Base-by-base conservation (phyloP, 2,113 vertebrate genomes). In the Amphilophus citrinellus region DNA sequence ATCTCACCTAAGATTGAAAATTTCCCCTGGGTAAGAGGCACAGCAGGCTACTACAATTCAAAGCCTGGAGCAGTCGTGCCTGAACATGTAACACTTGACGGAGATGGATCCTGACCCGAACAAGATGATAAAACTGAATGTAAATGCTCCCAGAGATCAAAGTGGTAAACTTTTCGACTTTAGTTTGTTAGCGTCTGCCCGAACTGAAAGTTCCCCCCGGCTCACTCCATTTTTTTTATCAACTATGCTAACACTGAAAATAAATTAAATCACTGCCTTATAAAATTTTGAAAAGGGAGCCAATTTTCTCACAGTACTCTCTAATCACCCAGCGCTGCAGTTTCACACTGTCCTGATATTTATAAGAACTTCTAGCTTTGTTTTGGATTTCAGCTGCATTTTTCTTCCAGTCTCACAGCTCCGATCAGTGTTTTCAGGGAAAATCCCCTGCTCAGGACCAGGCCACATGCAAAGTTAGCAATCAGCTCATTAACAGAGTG, bases 1-100 rank as follows among this genome's bases (percentile, higher is more conserved):
- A 89, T 94, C 92, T 92, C 93, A 94, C 89, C 61, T 91, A 68
- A 61, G 88, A 93, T 80, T 84, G 87, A 85, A 90, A 65, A 88
- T 75, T 65, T 92, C 88, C 84, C 87, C 66, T 53, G 87, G 63
- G 91, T 62, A 61, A 44, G 17, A 66, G 56, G 60, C 47, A 13
- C 76, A 83, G 86, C 80, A 58, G 68, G 80, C 82, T 60, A 77
- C 78, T 65, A 79, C 75, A 78, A 73, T 86, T 85, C 59, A 81
- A 73, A 83, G 63, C 62, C 42, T 35, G 7, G 14, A 84, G 65
- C 73, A 53, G 84, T 91, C 81, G 1, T 91, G 89, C 87, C 89
- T 90, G 89, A 83, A 58, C 87, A 83, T 86, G 88, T 66, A 58
- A 63, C 71, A 79, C 78, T 88, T 82, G 77, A 84, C 62, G 39